phyloP scores from a whole-genome alignment of 2,113 vertebrate species.

The Tretioscincus oriximinensis region DNA sequence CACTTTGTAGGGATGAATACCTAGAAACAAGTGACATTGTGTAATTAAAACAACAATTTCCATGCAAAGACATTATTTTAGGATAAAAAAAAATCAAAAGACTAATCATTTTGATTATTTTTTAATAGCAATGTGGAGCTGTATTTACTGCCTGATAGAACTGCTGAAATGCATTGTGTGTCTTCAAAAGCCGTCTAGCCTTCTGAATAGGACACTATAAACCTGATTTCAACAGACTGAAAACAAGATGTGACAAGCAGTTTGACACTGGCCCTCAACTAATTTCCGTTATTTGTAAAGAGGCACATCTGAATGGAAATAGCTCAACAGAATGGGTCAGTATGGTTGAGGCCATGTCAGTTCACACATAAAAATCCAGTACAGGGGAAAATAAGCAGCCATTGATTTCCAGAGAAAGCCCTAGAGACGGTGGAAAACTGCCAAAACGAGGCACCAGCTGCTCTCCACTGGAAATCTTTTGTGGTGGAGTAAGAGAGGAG shows the following conservation, averaged over 20 bases:
- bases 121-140: conserved; percentile 75
- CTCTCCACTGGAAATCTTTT: conserved; percentile 81
- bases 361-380: conserved; percentile 72
- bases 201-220: conserved; percentile 78
- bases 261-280: conserved; percentile 78
- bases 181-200: conserved; percentile 65
- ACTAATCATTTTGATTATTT: conserved; percentile 80
- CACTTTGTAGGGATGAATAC: conserved; percentile 49
- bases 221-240: conserved; percentile 81
- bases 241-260: conserved; percentile 89
- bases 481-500: conserved; percentile 64
- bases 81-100: conserved; percentile 66
- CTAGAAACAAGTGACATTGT: conserved; percentile 46
- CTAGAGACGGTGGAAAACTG: conserved; percentile 71
- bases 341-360: conserved; percentile 75
- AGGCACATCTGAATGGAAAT: conserved; percentile 78
- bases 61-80: conserved; percentile 66
- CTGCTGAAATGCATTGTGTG: conserved; percentile 77
- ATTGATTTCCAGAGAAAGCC: conserved; percentile 81
- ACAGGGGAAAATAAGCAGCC: conserved; percentile 74
- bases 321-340: conserved; percentile 75
- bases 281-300: conserved; percentile 85
- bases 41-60: conserved; percentile 70
- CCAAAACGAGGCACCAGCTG: conserved; percentile 79
- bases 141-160: conserved; percentile 74